Base-by-base conservation (phyloP, 2,113 vertebrate genomes). In the Halcyon malimbica region DNA sequence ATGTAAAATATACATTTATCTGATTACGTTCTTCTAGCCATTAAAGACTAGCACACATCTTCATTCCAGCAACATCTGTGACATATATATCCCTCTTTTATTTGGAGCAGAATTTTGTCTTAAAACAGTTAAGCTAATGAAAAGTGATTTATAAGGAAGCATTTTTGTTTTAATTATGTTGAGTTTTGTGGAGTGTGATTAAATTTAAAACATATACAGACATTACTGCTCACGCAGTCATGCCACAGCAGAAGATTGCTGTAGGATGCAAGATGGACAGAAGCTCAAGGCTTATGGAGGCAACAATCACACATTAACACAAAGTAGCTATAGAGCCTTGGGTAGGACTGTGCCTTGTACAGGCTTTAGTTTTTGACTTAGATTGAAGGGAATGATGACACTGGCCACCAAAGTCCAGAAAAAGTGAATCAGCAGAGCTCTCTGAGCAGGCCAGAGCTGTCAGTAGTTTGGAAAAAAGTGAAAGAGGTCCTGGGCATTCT, bases 1-100 rank as follows among this genome's bases (percentile, higher is more conserved):
- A 99, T 97, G 98, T 97, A 90, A 89, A 65, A 51, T 41, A 5
- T 56, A 24, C 39, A 46, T 81, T 94, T 89, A 90, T 50, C 69
- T 26, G 1, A 33, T 86, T 96, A 70, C 10, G 2, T 74, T 94
- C 74, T 56, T 80, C n/a, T 73, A 76, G 24, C 59, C 23, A 7
- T 84, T 77, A 82, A 71, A 70, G 39, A 73, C 53, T 26, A 39
- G 53, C 67, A 57, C 44, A 76, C 25, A 83, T 70, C 39, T 39
- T 93, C 3, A 0, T 88, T 96, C 83, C 82, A 91, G 41, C n/a
- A 60, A 68, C 87, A 94, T 94, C 82, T 91, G 92, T 68, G 75
- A 57, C 71, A 70, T 90, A 82, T 69, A 37, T 37, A 65, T 18
- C 46, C 31, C 28, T 57, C 39, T 59, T 73, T 84, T 78, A 75